Evolutionary conservation across 2,797 vertebrate genomes (phyloP).

Genomic region (Vireo griseus): DNA sequence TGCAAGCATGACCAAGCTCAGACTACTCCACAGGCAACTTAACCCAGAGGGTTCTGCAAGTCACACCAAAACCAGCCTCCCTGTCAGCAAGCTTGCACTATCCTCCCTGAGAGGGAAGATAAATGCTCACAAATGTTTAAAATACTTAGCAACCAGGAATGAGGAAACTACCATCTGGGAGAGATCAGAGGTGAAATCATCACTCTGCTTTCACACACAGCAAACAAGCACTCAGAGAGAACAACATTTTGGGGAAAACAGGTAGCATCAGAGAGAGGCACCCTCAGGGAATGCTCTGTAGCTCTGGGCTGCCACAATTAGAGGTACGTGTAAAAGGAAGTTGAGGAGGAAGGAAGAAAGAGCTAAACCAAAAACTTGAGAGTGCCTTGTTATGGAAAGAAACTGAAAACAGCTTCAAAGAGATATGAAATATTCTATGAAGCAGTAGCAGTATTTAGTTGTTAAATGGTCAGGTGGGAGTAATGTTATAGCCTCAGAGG

Average conservation of each 20-base stretch:
- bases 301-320: neutral
- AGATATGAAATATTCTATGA: neutral
- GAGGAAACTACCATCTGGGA: constrained; percentile 13
- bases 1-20: neutral
- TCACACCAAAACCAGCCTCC: neutral
- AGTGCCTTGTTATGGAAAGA: neutral
- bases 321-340: neutral
- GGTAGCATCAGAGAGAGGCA: neutral
- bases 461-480: neutral
- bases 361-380: neutral
- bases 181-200: constrained; percentile 18
- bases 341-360: neutral
- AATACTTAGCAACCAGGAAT: neutral
- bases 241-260: neutral
- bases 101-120: neutral
- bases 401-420: neutral
- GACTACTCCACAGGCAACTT: neutral
- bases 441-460: neutral
- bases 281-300: neutral
- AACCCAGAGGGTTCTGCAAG: neutral
- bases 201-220: neutral
- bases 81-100: neutral
- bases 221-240: neutral
- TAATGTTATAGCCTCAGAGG: neutral
- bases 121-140: neutral